Evolutionary conservation across 2,113 vertebrate genomes (phyloP).

Genomic region (Ursus arctos): DNA sequence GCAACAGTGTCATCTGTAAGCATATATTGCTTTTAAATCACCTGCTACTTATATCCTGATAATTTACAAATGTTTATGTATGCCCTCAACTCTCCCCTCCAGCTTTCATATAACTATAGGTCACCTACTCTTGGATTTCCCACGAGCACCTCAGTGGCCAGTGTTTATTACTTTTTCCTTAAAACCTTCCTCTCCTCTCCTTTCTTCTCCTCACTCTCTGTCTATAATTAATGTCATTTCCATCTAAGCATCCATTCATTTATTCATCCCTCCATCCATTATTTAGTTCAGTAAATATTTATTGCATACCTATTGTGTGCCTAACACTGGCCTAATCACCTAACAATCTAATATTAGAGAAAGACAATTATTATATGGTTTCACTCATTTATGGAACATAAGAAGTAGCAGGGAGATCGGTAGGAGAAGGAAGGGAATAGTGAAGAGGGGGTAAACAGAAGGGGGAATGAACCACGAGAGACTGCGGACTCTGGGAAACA

Average conservation of each 20-base stretch:
- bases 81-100: background rate
- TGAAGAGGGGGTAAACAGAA: no score
- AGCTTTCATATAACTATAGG: background rate
- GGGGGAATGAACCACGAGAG: no score
- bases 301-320: background rate
- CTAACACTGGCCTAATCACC: background rate
- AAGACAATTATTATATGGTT: no score
- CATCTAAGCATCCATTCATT: background rate
- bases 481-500: no score
- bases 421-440: no score
- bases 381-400: no score
- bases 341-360: background rate
- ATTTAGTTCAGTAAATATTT: constrained; percentile 24
- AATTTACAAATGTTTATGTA: background rate
- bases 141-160: background rate
- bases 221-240: background rate
- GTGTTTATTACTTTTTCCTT: background rate
- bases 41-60: background rate
- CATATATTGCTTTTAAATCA: constrained; percentile 8
- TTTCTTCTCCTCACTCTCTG: background rate
- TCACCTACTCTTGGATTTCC: background rate
- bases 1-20: background rate
- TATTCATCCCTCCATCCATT: background rate
- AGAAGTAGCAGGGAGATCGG: no score
- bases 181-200: background rate